A percentile compares a stretch with the other conserved stretches of the same genome.
These are phyloP conservation scores for Drosophila leonis DNA, from an alignment of 2,888 invertebrate genomes.

Conservation along the genomic window DNA sequence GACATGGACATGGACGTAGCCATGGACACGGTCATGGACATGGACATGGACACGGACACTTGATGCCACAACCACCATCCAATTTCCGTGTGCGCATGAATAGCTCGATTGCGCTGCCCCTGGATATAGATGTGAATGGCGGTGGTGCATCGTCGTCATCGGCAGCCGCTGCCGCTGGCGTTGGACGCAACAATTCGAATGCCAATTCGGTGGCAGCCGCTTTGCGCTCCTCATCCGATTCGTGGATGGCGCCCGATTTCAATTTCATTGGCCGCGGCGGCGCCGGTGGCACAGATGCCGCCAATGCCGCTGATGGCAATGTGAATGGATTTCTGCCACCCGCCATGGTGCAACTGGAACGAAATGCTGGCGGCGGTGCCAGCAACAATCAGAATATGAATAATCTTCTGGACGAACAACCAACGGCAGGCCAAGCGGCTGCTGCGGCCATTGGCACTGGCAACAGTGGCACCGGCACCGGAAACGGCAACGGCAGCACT, in stretches of 20 bases:
- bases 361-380: constrained; percentile 38
- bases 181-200: constrained; percentile 24
- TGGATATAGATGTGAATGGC: constrained; percentile 70
- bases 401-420: constrained; percentile 65
- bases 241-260: constrained; percentile 70
- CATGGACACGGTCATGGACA: constrained; percentile 2
- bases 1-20: neutral
- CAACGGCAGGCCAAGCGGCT: constrained; percentile 25
- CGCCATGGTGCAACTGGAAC: constrained; percentile 46
- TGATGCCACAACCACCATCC: constrained; percentile 50
- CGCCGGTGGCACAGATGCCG: neutral
- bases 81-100: constrained; percentile 66
- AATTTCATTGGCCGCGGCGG: constrained; percentile 43
- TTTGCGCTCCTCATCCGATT: constrained; percentile 64
- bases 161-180: neutral
- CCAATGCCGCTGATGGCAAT: constrained; percentile 35
- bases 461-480: neutral
- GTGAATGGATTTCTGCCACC: constrained; percentile 58
- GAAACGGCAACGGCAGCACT: constrained; percentile 3
- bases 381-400: constrained; percentile 50
- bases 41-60: constrained; percentile 4
- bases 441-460: constrained; percentile 17
- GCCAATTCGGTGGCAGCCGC: constrained; percentile 42
- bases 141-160: constrained; percentile 18
- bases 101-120: constrained; percentile 61